These are phyloP conservation scores for Brachionus rotundiformis DNA, from an alignment of 1,140 invertebrate species.

Conservation along the genomic window DNA sequence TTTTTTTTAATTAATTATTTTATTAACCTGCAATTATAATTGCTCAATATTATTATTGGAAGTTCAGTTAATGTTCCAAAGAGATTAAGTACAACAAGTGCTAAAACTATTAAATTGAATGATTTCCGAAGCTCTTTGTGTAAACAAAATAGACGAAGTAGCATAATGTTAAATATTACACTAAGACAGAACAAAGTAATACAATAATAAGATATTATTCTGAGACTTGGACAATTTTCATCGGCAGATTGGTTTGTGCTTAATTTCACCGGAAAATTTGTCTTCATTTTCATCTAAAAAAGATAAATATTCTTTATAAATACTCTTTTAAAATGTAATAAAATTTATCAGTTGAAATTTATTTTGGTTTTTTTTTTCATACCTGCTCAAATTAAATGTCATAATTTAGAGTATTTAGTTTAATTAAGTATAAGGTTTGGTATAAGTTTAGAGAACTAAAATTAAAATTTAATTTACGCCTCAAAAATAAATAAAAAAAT, in stretches of 20 bases:
- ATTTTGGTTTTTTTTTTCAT: too few species aligned
- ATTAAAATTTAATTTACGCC: too few species aligned
- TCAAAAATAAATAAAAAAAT: too few species aligned
- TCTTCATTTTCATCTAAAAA: neutral
- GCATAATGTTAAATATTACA: neutral
- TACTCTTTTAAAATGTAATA: too few species aligned
- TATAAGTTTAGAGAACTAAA: too few species aligned
- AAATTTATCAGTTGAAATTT: too few species aligned
- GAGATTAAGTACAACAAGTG: constrained; percentile 4
- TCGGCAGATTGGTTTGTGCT: neutral
- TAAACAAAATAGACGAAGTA: neutral
- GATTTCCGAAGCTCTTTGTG: neutral
- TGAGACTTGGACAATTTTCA: neutral
- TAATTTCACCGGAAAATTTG: neutral
- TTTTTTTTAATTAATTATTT: neutral
- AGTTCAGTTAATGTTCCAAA: constrained; percentile 17
- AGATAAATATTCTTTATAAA: too few species aligned
- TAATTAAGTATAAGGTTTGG: too few species aligned
- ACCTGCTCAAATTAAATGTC: too few species aligned
- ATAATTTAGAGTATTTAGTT: too few species aligned
- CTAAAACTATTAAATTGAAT: constrained; percentile 1
- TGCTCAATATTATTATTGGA: constrained; percentile 1
- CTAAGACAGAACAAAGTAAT: constrained; percentile 1
- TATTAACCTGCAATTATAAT: constrained; percentile 17
- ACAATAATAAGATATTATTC: neutral